Base-by-base conservation (phyloP, 2,797 vertebrate species). In the Buceros bicornis region DNA sequence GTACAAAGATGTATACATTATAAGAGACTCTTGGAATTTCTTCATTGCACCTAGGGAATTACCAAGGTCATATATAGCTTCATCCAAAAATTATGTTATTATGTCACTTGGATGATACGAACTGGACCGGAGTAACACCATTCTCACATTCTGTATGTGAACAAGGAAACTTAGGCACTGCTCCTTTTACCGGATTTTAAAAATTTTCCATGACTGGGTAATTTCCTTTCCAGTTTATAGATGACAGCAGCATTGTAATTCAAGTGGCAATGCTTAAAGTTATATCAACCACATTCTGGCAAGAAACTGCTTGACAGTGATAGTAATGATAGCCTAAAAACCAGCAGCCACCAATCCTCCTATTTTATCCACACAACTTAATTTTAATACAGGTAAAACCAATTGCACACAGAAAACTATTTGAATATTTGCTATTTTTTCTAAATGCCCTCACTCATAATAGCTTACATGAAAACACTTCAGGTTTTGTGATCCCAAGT, bases 361-460 rank as follows among this genome's bases (percentile, higher is more conserved):
- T 65, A 5, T 57, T 83, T 70, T 81, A 50, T 79, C 37, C 26
- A 28, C 40, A 47, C 10, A 84, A 33, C 10, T 62, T 69, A 10
- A 67, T 40, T 35, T 37, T 88, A 87, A 78, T 26, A 16, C 19
- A 54, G 86, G 15, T 13, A 93, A 78, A 76, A n/a, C 71, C 83
- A 93, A 9, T 14, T 77, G 15, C 33, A 61, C 16, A 54, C 31
- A 81, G 57, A 90, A 78, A 62, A 18, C 21, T 73, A 33, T 72
- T 58, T 85, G 51, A 56, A 62, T 62, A 87, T 67, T 84, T 89
- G 8, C 9, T 54, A 0, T 54, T 90, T 57, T 16, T 91, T 91
- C 16, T n/a, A 85, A 81, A 8, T 25, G 5, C 8, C 8, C 37
- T 90, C 31, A 18, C 2, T 53, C 0, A 0, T 33, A 81, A 60